Evolutionary conservation across 2,113 vertebrate species (phyloP).

Genomic region (Muscicapa adusta): DNA sequence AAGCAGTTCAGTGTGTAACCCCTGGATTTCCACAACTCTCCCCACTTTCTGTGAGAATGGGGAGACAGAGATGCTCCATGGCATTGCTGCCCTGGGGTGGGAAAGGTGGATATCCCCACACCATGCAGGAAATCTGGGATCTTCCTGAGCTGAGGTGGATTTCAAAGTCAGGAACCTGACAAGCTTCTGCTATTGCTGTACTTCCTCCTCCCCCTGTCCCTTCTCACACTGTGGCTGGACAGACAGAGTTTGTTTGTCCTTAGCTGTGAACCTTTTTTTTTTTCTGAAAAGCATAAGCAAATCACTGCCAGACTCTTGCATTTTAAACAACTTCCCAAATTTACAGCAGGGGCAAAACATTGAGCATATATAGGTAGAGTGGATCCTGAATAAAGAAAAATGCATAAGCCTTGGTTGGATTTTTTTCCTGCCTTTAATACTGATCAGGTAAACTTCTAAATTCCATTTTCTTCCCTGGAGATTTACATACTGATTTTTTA

Average conservation of each 20-base stretch:
- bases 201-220: not conserved
- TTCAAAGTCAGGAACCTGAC: not conserved
- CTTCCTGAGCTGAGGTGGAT: not conserved
- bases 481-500: not conserved
- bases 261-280: not conserved
- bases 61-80: not conserved
- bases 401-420: not conserved
- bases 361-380: not conserved
- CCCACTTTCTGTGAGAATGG: rapidly evolving
- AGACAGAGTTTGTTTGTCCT: not conserved
- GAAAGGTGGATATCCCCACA: rapidly evolving
- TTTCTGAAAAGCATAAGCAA: not conserved
- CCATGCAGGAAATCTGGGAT: not conserved
- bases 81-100: rapidly evolving
- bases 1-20: not conserved
- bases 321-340: not conserved
- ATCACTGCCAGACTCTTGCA: not conserved
- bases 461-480: not conserved
- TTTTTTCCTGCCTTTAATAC: not conserved
- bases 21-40: not conserved
- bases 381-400: not conserved
- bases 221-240: not conserved
- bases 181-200: not conserved
- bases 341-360: not conserved
- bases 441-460: conserved; percentile 9